Base-by-base conservation (phyloP, 2,888 invertebrate genomes). In the Antheraea yamamai region DNA sequence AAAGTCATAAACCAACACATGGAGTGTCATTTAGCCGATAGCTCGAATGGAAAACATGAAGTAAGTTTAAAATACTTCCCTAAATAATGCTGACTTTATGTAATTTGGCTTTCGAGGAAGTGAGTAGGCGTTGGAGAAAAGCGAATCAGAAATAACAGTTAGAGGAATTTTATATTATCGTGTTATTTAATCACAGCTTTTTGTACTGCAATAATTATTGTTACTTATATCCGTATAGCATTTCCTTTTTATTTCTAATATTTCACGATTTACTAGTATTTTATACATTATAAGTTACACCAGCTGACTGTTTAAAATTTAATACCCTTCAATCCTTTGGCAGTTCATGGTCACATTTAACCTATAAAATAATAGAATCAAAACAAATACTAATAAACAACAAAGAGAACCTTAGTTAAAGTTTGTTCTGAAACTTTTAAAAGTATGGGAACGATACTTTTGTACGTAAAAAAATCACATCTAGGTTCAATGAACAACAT, bases 61-160 rank as follows among this genome's bases (percentile, higher is more conserved):
- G 30, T 30, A 47, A 73, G 74, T 74, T 74, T 72, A 26, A 64
- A 74, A 66, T 39, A 74, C 74, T 72, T 72, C 35, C 72, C 74
- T 76, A 76, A 76, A 72, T 74, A 75, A 47, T 71, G 61, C 23
- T 61, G 3, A 30, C 64, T 66, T 26, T 74, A 47, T 20, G 23
- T 61, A 74, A 64, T 76, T 76, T 70, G 51, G 30, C 51, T 51
- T 71, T 51, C 30, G 52, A 16, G 20, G 55, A 55, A 52, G 16
- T 12, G 35, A 47, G 52, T 35, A 74, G 6, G 52, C 39, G 70
- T 55, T 26, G 30, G 23, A 47, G 47, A 23, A 66, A 66, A 66
- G 26, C 16, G 26, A 30, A 16, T 16, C 64, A 30, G 64, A 4
- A 66, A 66, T 66, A 66, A 66, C 64, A 66, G 64, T 20, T 20